A percentile compares a stretch with the other conserved stretches of the same genome.
These are phyloP conservation scores for Egretta garzetta DNA, from an alignment of 2,113 vertebrate species.

Conservation along the genomic window DNA sequence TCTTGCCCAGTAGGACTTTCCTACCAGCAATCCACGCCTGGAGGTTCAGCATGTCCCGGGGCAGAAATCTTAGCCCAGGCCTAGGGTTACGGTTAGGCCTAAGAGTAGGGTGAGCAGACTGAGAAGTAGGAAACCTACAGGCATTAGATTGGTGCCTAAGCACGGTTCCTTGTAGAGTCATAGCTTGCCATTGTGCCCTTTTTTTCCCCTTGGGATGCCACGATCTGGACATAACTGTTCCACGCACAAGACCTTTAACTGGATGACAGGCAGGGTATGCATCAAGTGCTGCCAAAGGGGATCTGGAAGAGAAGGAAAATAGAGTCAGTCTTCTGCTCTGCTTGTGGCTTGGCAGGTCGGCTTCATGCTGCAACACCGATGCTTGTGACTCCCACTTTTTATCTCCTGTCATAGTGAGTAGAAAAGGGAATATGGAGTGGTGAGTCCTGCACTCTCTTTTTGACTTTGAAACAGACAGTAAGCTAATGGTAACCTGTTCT, in stretches of 20 bases:
- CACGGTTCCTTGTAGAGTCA: neutral
- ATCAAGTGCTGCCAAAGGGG: neutral
- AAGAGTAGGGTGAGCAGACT: neutral
- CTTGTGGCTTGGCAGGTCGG: neutral
- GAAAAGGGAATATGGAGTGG: neutral
- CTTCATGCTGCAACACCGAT: neutral
- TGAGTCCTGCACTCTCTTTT: neutral
- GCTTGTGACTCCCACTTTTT: neutral
- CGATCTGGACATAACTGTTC: neutral
- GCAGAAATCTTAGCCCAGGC: neutral
- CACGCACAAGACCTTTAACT: neutral
- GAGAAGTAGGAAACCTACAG: neutral
- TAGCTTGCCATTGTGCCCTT: neutral
- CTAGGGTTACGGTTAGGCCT: neutral
- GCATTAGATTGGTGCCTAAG: neutral
- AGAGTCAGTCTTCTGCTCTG: neutral
- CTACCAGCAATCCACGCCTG: fast-evolving
- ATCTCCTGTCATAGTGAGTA: neutral
- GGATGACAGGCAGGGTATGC: no score
- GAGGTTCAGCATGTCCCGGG: neutral
- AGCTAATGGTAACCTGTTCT: neutral
- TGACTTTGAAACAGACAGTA: neutral
- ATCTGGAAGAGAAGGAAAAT: neutral
- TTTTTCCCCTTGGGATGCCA: neutral
- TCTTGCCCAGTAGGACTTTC: neutral